Conservation (phyloP, 2,888 invertebrate species). For the Blomia tropicalis region DNA sequence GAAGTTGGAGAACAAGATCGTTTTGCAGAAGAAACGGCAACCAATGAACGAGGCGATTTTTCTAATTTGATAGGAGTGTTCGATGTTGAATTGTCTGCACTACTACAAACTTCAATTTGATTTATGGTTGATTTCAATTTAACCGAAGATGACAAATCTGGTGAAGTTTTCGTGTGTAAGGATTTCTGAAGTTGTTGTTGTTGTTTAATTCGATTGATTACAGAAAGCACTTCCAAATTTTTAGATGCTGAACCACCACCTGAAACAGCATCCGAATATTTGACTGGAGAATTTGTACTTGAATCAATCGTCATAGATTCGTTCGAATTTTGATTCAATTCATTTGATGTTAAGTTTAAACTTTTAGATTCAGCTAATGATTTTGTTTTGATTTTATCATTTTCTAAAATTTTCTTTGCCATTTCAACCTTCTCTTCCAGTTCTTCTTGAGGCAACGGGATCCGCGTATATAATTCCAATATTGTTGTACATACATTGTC, state of each 20-base stretch:
- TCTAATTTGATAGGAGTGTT: slow-evolving; percentile 1
- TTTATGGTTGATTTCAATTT: background rate
- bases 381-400: slow-evolving; percentile 2
- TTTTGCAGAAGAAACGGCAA: background rate
- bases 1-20: slow-evolving; percentile 3
- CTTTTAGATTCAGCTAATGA: background rate
- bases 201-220: background rate
- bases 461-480: slow-evolving; percentile 61
- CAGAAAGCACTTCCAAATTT: background rate
- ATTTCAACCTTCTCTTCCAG: slow-evolving; percentile 55
- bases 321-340: background rate
- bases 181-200: background rate
- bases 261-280: background rate
- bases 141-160: background rate
- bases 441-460: slow-evolving; percentile 57
- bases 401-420: background rate
- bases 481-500: slow-evolving; percentile 66
- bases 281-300: slow-evolving; percentile 11
- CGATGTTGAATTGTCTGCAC: background rate
- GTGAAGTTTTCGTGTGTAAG: background rate
- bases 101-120: background rate
- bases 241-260: background rate
- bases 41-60: background rate
- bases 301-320: background rate
- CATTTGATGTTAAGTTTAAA: background rate